Conservation (phyloP, 2,888 invertebrate species). For the Diachrysia chrysitis region DNA sequence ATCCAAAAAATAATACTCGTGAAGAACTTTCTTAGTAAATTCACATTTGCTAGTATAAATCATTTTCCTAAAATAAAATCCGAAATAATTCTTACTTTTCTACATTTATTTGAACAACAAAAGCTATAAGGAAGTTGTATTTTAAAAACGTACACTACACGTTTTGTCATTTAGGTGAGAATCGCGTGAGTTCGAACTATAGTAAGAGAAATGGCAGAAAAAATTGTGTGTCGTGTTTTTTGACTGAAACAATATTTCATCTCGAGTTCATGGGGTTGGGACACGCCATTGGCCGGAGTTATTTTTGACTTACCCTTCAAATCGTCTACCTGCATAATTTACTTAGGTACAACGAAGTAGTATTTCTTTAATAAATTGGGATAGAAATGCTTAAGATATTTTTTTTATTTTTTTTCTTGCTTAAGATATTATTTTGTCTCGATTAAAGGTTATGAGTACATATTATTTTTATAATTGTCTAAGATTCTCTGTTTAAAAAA, state of each 20-base stretch:
- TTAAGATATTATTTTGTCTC: too few relatives aligned
- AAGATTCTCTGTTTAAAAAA: too few relatives aligned
- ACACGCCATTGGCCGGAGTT: slow-evolving; percentile 71
- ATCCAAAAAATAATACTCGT: background rate
- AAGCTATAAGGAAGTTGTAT: slow-evolving; percentile 53
- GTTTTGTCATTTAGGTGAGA: slow-evolving; percentile 63
- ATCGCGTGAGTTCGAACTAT: slow-evolving; percentile 67
- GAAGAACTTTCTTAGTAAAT: background rate
- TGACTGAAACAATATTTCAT: slow-evolving; percentile 78
- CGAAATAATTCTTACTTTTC: slow-evolving; percentile 10
- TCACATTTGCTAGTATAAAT: background rate
- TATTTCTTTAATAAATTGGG: slow-evolving; percentile 21
- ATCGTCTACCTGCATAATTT: slow-evolving; percentile 70
- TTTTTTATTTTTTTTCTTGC: background rate
- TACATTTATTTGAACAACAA: slow-evolving; percentile 32
- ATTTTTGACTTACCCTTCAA: slow-evolving; percentile 71
- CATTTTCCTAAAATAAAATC: slow-evolving; percentile 20
- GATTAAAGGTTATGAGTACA: background rate
- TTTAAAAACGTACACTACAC: slow-evolving; percentile 35
- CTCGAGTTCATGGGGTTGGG: slow-evolving; percentile 69
- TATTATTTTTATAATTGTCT: background rate
- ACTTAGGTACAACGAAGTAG: slow-evolving; percentile 48
- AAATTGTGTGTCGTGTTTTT: slow-evolving; percentile 73
- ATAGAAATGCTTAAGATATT: background rate
- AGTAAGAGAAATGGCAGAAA: slow-evolving; percentile 63